Evolutionary conservation across 2,888 invertebrate species (phyloP), one percentile per base, ranked within the genome.

Genomic region (Cephus nigrinus): DNA sequence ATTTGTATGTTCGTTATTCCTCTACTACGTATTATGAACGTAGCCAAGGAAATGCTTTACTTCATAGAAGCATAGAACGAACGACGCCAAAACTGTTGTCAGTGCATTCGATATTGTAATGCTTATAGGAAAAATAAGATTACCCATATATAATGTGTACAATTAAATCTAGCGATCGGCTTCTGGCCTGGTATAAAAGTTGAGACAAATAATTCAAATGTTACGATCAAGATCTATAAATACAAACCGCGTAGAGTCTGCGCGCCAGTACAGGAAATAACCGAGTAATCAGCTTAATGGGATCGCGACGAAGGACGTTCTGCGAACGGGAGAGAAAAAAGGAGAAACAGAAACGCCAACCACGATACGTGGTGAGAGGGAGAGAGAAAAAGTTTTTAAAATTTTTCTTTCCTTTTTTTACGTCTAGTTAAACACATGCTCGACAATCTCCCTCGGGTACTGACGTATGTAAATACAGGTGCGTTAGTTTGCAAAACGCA

Each of bases 221-320:
- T 2, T 23, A 55, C 55, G 23, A 55, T 55, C 23, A 55, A 55
- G 55, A 55, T 55, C 55, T 55, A 55, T 55, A 55, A 55, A 55
- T 55, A 55, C 23, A 55, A 55, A 23, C 55, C 9, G 23, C 23
- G 55, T 55, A 55, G 55, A 55, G 55, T 23, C 55, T 55, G 23
- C 55, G 23, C 23, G 55, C 23, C 23, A 55, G 55, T 55, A 55
- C 55, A 55, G 55, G 55, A 55, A 55, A 55, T 55, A 55, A 55
- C 55, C 55, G 55, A 55, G 55, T 55, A 55, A 55, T 55, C 68
- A 68, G 34, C 23, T 55, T 40, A 12, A 68, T 68, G 71, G 69
- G 76, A 75, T 31, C 55, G 73, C 31, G 77, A 74, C 31, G 68
- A 79, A 75, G 75, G 71, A 33, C 34, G 76, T 40, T 69, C 69